Conservation (phyloP, 64 coral and sea anemone genomes). For the Montipora foliosa region DNA sequence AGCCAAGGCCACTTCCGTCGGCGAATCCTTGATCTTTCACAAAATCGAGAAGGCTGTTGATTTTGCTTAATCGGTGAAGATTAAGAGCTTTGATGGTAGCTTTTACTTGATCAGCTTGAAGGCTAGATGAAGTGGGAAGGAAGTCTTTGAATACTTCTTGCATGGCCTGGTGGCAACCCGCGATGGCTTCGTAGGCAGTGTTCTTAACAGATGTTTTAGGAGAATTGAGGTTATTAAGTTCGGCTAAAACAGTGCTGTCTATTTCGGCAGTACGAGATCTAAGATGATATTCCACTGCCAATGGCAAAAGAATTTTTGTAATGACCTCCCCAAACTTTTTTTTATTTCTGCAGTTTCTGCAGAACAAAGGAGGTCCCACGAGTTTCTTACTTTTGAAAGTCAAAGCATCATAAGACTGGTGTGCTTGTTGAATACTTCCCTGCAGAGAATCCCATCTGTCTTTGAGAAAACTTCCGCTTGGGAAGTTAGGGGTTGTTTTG, state of each 20-base stretch:
- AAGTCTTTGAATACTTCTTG: not conserved
- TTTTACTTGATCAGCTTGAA: conserved; percentile 13
- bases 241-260: not conserved
- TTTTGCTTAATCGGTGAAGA: conserved; percentile 33
- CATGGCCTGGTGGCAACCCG: not conserved
- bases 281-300: conserved; percentile 64
- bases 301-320: conserved; percentile 61
- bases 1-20: conserved; percentile 73
- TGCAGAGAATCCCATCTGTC: not conserved
- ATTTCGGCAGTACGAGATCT: conserved; percentile 42
- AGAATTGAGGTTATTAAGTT: not conserved
- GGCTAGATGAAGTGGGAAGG: not conserved
- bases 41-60: conserved; percentile 66
- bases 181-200: not conserved
- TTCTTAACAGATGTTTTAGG: not conserved
- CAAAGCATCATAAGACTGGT: not conserved
- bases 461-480: not conserved
- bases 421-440: not conserved
- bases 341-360: conserved; percentile 17
- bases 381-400: not conserved
- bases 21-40: conserved; percentile 65
- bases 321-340: conserved; percentile 46
- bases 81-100: conserved; percentile 44
- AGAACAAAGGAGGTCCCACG: conserved; percentile 45
- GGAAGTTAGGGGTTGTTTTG: not conserved